Conservation (phyloP, 2,113 vertebrate genomes). For the Xenopus borealis region DNA sequence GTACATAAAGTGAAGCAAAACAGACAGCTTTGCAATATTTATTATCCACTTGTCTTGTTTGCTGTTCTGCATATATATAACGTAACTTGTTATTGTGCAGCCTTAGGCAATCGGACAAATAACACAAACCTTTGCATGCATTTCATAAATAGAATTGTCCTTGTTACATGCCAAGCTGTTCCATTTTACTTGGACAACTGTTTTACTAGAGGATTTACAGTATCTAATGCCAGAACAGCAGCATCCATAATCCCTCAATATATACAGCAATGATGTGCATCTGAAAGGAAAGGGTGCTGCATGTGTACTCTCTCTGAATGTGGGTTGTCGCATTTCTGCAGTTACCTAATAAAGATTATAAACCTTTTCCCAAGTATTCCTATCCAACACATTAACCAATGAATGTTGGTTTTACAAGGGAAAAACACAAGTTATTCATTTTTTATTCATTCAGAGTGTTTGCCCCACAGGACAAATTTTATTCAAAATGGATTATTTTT, state of each 20-base stretch:
- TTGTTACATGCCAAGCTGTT: constrained; percentile 53
- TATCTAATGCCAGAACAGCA: background rate
- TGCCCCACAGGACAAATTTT: background rate
- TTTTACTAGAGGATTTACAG: constrained; percentile 25
- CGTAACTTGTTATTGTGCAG: constrained; percentile 60
- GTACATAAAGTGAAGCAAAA: constrained; percentile 57
- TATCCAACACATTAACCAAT: background rate
- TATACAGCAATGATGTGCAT: background rate
- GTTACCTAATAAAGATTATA: background rate
- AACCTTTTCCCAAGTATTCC: background rate
- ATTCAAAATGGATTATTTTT: background rate
- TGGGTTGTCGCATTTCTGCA: background rate
- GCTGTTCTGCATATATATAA: constrained; percentile 61
- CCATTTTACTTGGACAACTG: constrained; percentile 43
- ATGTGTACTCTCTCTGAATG: background rate
- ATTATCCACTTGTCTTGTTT: constrained; percentile 63
- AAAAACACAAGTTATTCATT: background rate
- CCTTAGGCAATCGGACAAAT: constrained; percentile 60
- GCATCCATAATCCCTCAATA: background rate
- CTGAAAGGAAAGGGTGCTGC: background rate
- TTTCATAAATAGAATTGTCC: constrained; percentile 53
- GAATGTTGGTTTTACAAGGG: no score
- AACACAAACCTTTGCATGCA: constrained; percentile 61
- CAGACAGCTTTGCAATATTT: constrained; percentile 73
- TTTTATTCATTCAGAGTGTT: background rate